Percentiles rank a stretch among this genome's conserved stretches.
Evolutionary conservation across 2,113 vertebrate genomes (phyloP).

Genomic region (Perca flavescens): DNA sequence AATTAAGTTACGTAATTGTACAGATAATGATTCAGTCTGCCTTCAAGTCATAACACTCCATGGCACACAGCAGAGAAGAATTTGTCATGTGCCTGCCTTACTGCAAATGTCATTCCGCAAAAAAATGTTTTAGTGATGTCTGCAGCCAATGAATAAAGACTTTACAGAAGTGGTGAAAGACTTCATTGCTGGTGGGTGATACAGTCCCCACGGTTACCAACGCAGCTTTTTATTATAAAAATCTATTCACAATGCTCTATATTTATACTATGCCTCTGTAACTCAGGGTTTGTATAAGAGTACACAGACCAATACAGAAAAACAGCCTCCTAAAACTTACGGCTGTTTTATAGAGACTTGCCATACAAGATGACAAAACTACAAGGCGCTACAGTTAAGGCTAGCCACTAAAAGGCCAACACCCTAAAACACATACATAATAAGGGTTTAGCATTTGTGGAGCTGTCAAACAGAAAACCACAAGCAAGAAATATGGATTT

Average conservation of each 20-base stretch:
- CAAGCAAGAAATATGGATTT: conserved; percentile 19
- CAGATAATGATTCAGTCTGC: conserved; percentile 75
- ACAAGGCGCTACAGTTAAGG: not conserved
- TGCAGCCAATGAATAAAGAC: conserved; percentile 50
- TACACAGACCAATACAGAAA: conserved; percentile 12
- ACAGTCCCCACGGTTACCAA: conserved; percentile 15
- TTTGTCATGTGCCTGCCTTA: conserved; percentile 53
- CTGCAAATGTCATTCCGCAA: conserved; percentile 39
- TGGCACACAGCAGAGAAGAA: conserved; percentile 58
- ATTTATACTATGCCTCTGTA: conserved; percentile 27
- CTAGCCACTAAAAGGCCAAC: conserved; percentile 17
- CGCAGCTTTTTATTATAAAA: conserved; percentile 11
- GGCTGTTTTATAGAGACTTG: conserved; percentile 37
- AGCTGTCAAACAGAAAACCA: conserved; percentile 10
- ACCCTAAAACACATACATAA: conserved; percentile 9
- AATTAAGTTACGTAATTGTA: conserved; percentile 79
- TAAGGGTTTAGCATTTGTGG: conserved; percentile 12
- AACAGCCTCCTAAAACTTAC: conserved; percentile 20
- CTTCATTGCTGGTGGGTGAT: conserved; percentile 30
- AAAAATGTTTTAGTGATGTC: conserved; percentile 10
- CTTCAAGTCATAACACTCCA: conserved; percentile 69
- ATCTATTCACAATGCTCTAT: conserved; percentile 18
- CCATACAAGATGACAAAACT: conserved; percentile 16
- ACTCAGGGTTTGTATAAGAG: conserved; percentile 22
- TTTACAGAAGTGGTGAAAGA: conserved; percentile 21